Evolutionary conservation across 2,888 invertebrate genomes (phyloP).

Genomic region (Orchesellides sinensis): DNA sequence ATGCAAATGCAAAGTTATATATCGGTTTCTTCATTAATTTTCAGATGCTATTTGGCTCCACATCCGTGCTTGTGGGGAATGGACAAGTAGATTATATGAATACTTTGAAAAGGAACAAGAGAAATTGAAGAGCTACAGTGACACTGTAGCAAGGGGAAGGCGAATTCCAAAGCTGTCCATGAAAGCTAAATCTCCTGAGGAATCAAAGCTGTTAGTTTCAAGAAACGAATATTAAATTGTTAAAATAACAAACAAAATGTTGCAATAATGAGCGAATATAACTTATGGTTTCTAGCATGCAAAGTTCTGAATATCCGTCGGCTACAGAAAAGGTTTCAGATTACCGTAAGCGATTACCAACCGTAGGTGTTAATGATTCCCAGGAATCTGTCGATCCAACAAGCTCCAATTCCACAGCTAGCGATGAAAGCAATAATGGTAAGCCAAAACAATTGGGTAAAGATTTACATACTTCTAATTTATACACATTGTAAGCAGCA

Average conservation of each 20-base stretch:
- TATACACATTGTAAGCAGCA: no score
- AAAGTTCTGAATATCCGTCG: constrained; percentile 13
- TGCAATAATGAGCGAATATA: not conserved
- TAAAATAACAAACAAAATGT: not conserved
- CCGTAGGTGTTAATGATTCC: constrained; percentile 68
- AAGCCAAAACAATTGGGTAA: not conserved
- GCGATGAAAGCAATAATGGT: constrained; percentile 56
- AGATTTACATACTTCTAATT: not conserved
- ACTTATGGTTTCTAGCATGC: not conserved
- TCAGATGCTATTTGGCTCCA: constrained; percentile 94
- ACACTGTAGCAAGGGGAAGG: constrained; percentile 39
- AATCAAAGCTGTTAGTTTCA: constrained; percentile 16
- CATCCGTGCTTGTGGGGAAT: constrained; percentile 94
- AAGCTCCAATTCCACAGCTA: constrained; percentile 65
- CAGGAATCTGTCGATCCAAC: constrained; percentile 69
- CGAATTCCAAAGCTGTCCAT: constrained; percentile 12
- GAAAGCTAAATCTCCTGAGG: constrained; percentile 18
- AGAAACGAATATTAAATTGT: not conserved
- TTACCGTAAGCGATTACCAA: constrained; percentile 53
- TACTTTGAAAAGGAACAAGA: constrained; percentile 90
- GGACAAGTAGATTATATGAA: constrained; percentile 92
- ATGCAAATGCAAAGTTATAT: no score
- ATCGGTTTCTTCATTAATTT: no score
- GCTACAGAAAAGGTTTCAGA: not conserved
- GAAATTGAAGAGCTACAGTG: constrained; percentile 64